A percentile compares a stretch with the other conserved stretches of the same genome.
phyloP scores from a whole-genome alignment of 2,888 invertebrate species.

The Lepidochrysops patricia region DNA sequence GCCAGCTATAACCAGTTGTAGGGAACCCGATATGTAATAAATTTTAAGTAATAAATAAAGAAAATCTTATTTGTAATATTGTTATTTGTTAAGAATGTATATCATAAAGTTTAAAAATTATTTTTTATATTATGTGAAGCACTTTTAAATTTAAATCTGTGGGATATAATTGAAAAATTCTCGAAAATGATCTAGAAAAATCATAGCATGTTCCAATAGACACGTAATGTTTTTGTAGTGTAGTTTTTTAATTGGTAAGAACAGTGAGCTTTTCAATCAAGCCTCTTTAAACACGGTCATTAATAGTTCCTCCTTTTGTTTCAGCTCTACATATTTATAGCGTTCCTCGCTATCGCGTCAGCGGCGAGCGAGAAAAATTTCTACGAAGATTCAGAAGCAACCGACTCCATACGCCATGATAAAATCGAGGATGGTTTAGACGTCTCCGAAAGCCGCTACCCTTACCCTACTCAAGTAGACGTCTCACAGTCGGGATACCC shows the following conservation, averaged over 20 bases:
- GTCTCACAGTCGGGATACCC: background rate
- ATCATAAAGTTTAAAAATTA: too few species aligned
- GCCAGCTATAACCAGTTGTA: background rate
- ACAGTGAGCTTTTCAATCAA: too few species aligned
- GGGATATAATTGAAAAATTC: too few species aligned
- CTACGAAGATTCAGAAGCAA: conserved; percentile 32
- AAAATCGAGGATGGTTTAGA: conserved; percentile 6
- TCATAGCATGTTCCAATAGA: too few species aligned
- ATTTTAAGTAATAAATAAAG: background rate
- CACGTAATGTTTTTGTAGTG: too few species aligned
- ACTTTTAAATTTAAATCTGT: too few species aligned
- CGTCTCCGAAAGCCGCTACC: conserved; percentile 7
- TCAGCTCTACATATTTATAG: conserved; percentile 45
- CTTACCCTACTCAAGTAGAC: background rate
- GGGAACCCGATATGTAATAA: background rate
- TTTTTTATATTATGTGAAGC: too few species aligned
- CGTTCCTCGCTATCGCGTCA: conserved; percentile 46
- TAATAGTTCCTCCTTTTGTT: conserved; percentile 25
- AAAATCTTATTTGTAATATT: background rate
- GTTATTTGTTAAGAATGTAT: too few species aligned
- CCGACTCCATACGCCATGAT: conserved; percentile 35
- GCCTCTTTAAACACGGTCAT: too few species aligned
- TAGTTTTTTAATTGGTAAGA: too few species aligned
- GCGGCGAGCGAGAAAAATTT: conserved; percentile 34
- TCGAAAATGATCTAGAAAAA: too few species aligned